Base-by-base conservation (phyloP, 2,113 vertebrate genomes). In the Sterrhoptilus dennistouni region DNA sequence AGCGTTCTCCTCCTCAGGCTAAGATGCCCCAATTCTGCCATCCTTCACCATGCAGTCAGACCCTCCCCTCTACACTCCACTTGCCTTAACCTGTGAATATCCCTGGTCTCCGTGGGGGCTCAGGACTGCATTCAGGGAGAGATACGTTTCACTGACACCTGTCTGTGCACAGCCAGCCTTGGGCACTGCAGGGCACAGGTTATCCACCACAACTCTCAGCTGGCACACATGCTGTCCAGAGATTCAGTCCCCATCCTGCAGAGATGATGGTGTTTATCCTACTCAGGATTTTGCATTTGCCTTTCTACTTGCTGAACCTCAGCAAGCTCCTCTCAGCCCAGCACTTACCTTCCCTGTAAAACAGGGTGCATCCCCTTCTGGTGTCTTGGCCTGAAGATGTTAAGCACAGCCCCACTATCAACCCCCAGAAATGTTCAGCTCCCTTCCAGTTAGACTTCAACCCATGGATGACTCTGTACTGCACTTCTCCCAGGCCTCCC, bases 31-130 rank as follows among this genome's bases (percentile, higher is more conserved):
- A 29, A 2, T 13, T 18, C 33, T n/a, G 9, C 27, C 31, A 49
- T 6, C 69, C 53, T 31, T 47, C 9, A 16, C n/a, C 0, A 0
- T 5, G 42, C 35, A 20, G 24, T 20, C 2, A 0, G 42, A 76
- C 6, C 54, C 21, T 29, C 14, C 63, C 50, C 16, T 80, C n/a
- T 54, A 10, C 4, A 8, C 1, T 22, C 11, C 21, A 5, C n/a
- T 54, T 0, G 0, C 49, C 40, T 31, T 5, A 20, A 12, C 29
- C 28, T 31, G 33, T 12, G 36, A 57, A 11, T 3, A 63, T 5
- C 31, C 40, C n/a, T 70, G 44, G 29, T 21, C 53, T 47, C 47
- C 0, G 0, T 3, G 16, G 29, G 47, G 57, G 27, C 42, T 77
- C 70, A 53, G 29, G 35, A 27, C 38, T 16, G 28, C 7, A 21